Conservation (phyloP, 2,113 vertebrate species). For the Callionymus lyra region DNA sequence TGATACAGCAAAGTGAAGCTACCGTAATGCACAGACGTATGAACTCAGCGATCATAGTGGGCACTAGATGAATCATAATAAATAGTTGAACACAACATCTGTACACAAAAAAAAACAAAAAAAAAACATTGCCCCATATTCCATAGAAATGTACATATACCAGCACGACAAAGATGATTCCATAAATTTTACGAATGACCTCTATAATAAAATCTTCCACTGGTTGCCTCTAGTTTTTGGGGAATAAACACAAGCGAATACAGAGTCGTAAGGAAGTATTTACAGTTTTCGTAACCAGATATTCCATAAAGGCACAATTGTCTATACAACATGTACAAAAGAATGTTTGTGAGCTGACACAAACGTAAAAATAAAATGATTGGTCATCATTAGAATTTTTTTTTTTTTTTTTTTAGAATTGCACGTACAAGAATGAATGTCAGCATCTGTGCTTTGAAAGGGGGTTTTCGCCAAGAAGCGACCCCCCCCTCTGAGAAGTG, state of each 20-base stretch:
- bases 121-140: constrained; percentile 84
- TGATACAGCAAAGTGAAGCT: constrained; percentile 92
- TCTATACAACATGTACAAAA: constrained; percentile 99
- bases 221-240: constrained; percentile 40
- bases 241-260: constrained; percentile 87
- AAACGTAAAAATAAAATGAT: constrained; percentile 68
- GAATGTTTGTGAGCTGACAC: constrained; percentile 78
- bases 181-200: constrained; percentile 70
- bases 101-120: no score
- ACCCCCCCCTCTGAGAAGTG: constrained; percentile 79
- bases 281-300: constrained; percentile 91
- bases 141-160: constrained; percentile 95
- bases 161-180: constrained; percentile 89
- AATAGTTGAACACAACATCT: constrained; percentile 98
- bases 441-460: constrained; percentile 95
- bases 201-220: constrained; percentile 63
- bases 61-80: constrained; percentile 94
- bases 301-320: constrained; percentile 96
- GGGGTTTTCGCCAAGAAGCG: constrained; percentile 68
- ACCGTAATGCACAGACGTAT: constrained; percentile 86
- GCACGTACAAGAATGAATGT: constrained; percentile 87
- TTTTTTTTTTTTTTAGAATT: no score
- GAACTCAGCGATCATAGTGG: constrained; percentile 83
- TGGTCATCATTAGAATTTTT: constrained; percentile 88
- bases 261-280: constrained; percentile 80